A percentile compares a stretch with the other conserved stretches of the same genome.
Evolutionary conservation across 2,888 invertebrate genomes (phyloP).

Genomic region (Margaritifera margaritifera): DNA sequence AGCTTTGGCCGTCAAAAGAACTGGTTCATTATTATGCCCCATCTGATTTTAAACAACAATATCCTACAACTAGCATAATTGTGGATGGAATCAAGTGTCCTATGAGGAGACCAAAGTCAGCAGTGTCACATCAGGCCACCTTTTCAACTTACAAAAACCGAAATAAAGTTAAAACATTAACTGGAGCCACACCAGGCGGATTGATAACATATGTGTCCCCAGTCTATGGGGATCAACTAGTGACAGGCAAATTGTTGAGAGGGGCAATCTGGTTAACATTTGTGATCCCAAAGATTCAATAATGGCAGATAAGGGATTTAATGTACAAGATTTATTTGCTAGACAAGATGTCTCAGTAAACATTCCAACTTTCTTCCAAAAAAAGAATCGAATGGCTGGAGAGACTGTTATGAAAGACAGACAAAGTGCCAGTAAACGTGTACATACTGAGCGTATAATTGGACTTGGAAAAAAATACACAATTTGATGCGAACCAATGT

Average conservation of each 20-base stretch:
- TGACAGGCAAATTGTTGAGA: no score
- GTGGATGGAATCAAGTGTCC: slow-evolving; percentile 51
- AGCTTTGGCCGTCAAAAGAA: slow-evolving; percentile 35
- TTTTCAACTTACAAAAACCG: slow-evolving; percentile 51
- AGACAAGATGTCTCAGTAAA: slow-evolving; percentile 29
- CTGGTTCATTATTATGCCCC: slow-evolving; percentile 36
- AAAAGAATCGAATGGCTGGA: slow-evolving; percentile 39
- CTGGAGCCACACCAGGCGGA: slow-evolving; percentile 47
- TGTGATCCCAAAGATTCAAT: no score
- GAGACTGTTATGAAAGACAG: slow-evolving; percentile 34
- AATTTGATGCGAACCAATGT: slow-evolving; percentile 21
- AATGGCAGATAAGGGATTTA: no score
- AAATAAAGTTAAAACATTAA: no score
- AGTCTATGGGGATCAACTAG: slow-evolving; percentile 48
- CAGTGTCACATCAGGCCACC: slow-evolving; percentile 42
- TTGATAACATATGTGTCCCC: slow-evolving; percentile 36
- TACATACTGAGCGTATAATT: slow-evolving; percentile 44
- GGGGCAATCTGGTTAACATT: no score
- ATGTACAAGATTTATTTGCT: slow-evolving; percentile 46
- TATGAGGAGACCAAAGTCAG: slow-evolving; percentile 35
- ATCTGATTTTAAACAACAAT: slow-evolving; percentile 34
- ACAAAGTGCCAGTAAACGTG: slow-evolving; percentile 40
- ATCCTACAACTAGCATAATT: slow-evolving; percentile 42
- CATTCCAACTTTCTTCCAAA: slow-evolving; percentile 40
- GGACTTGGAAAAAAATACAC: slow-evolving; percentile 23